Conservation (phyloP, 2,888 invertebrate genomes). For the Drosophila macrospina region DNA sequence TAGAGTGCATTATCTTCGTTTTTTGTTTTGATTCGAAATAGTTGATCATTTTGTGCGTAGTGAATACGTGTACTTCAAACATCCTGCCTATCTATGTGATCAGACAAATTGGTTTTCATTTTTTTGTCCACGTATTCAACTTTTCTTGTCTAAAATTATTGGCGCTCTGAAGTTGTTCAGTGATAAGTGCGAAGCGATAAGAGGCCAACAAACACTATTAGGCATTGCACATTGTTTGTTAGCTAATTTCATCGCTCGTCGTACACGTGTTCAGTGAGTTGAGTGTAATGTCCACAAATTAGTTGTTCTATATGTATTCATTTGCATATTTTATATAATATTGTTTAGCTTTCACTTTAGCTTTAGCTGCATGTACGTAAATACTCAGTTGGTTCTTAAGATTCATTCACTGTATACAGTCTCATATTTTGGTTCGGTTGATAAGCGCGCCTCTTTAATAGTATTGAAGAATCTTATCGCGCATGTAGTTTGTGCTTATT, state of each 20-base stretch:
- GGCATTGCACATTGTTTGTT: constrained; percentile 6
- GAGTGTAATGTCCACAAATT: constrained; percentile 4
- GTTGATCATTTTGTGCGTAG: constrained; percentile 2
- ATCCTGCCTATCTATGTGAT: constrained; percentile 37
- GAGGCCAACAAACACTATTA: constrained; percentile 26
- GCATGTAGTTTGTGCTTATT: constrained; percentile 24
- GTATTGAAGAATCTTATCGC: constrained; percentile 48
- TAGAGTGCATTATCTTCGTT: constrained; percentile 11
- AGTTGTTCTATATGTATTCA: neutral
- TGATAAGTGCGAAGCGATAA: constrained; percentile 59
- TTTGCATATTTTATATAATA: neutral
- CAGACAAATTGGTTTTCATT: constrained; percentile 21
- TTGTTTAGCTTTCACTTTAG: neutral
- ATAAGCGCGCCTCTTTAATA: constrained; percentile 41
- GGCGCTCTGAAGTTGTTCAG: constrained; percentile 34
- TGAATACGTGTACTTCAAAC: constrained; percentile 53
- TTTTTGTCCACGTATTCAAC: constrained; percentile 64
- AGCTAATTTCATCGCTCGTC: neutral
- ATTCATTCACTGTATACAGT: constrained; percentile 13
- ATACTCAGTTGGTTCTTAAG: neutral
- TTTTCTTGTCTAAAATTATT: constrained; percentile 38
- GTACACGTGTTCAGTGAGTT: constrained; percentile 10
- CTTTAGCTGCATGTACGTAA: constrained; percentile 4
- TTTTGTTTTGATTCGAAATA: constrained; percentile 20
- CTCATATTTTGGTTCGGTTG: constrained; percentile 22